Evolutionary conservation across 2,113 vertebrate species (phyloP), one percentile per base, ranked within the genome.

Genomic region (Chaetura pelagica): DNA sequence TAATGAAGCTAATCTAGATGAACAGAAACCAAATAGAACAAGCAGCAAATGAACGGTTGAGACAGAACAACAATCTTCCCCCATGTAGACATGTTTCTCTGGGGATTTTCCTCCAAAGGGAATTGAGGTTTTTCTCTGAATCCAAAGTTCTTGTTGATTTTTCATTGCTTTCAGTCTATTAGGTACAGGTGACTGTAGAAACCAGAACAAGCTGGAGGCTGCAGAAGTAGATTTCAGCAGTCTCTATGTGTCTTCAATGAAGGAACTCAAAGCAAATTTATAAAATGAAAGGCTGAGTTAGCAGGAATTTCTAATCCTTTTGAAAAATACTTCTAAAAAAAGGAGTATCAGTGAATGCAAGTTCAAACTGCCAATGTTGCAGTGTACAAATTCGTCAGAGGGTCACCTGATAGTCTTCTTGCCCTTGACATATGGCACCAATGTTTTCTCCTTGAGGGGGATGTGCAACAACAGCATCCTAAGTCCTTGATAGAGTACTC

Each of bases 321-420:
- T 71, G 79, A 85, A 93, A 90, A 94, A 91, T 81, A 58, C 18
- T 80, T 94, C 82, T 83, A 27, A 57, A 93, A 87, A 94, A 82
- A 55, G 55, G 57, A 89, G 35, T 84, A 67, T 72, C 30, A 32
- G 57, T 83, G 59, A 91, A 90, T 85, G 57, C 32, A 77, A 57
- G 42, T 83, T 59, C 42, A 61, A 86, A 87, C 57, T 80, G 78
- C 75, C 83, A 86, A 55, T 21, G 35, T 4, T 75, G 79, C 79
- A 79, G 17, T 75, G 82, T 73, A 77, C 44, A 76, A 94, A 94
- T 80, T 42, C 78, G 24, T 34, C 46, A 78, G 32, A 0, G 0
- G n/a, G 62, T 77, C 52, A 89, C 49, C 79, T 84, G 79, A 32
- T 93, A 90, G 75, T 80, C 55, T 94, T 52, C 55, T 90, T 84